A percentile compares a stretch with the other conserved stretches of the same genome.
Evolutionary conservation across 2,797 vertebrate genomes (phyloP).

Genomic region (Bufotes viridis): DNA sequence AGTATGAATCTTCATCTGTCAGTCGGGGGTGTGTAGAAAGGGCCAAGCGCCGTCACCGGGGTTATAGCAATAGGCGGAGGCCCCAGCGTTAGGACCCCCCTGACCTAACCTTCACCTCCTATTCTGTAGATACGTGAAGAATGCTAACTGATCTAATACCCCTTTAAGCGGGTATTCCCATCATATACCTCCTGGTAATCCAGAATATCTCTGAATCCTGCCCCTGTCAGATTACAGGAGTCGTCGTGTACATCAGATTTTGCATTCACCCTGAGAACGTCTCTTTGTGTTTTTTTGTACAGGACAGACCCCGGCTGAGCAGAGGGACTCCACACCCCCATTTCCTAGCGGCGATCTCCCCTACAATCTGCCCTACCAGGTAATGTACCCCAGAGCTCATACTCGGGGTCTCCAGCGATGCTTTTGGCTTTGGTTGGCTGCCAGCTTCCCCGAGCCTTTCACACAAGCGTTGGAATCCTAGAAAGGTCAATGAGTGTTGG

Average conservation of each 20-base stretch:
- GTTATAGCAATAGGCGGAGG: too few relatives aligned
- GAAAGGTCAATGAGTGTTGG: too few relatives aligned
- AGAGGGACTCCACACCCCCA: conserved; percentile 63
- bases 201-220: background rate
- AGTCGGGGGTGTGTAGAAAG: too few relatives aligned
- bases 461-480: conserved; percentile 49
- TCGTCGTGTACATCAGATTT: background rate
- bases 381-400: conserved; percentile 62
- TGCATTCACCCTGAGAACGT: background rate
- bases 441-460: conserved; percentile 23
- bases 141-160: too few relatives aligned
- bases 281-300: conserved; percentile 1
- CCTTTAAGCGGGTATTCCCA: too few relatives aligned
- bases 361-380: conserved; percentile 68
- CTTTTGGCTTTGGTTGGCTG: conserved; percentile 10
- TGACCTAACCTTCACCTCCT: too few relatives aligned
- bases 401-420: conserved; percentile 18
- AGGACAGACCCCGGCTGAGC: conserved; percentile 73
- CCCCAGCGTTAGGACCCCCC: too few relatives aligned
- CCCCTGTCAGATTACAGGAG: background rate
- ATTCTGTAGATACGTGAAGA: too few relatives aligned
- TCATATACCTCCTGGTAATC: background rate
- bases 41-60: too few relatives aligned
- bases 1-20: too few relatives aligned
- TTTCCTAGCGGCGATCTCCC: conserved; percentile 58